Percentiles rank a stretch among this genome's conserved stretches.
Conservation (phyloP, 2,888 invertebrate species). For the Lasioglossum calceatum region DNA sequence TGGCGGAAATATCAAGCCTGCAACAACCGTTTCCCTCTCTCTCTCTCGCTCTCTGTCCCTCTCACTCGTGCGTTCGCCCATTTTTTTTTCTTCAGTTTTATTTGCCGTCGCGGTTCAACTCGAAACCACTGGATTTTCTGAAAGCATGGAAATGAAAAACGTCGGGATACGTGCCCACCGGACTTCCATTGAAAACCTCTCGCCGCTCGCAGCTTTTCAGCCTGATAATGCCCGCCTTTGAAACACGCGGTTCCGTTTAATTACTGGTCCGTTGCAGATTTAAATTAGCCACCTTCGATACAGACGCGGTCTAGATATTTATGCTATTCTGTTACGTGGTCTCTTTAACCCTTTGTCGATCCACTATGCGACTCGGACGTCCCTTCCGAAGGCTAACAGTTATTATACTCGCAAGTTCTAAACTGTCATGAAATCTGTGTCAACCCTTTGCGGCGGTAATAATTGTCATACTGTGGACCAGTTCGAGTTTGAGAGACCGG, state of each 20-base stretch:
- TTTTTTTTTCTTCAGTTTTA: background rate
- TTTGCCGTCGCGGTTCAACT: conserved; percentile 3
- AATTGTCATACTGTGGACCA: background rate
- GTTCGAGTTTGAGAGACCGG: too few relatives aligned
- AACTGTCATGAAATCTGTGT: background rate
- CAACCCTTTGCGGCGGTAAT: too few relatives aligned
- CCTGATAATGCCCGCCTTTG: background rate
- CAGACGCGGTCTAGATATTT: background rate
- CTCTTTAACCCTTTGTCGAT: background rate
- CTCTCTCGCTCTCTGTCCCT: background rate
- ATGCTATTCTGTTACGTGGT: background rate
- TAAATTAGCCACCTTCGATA: background rate
- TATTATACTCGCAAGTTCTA: background rate
- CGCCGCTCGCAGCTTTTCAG: background rate
- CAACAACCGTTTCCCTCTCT: conserved; percentile 16
- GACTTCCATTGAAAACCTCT: background rate
- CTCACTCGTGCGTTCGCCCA: background rate
- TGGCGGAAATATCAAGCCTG: conserved; percentile 34
- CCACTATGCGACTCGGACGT: background rate
- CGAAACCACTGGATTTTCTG: conserved; percentile 29
- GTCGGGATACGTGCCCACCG: background rate
- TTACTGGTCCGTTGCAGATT: background rate
- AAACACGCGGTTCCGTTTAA: background rate
- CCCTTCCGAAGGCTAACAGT: background rate
- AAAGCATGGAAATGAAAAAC: conserved; percentile 27